Evolutionary conservation across 2,797 vertebrate species (phyloP), one percentile per base, ranked within the genome.

Genomic region (Nannoperca australis): DNA sequence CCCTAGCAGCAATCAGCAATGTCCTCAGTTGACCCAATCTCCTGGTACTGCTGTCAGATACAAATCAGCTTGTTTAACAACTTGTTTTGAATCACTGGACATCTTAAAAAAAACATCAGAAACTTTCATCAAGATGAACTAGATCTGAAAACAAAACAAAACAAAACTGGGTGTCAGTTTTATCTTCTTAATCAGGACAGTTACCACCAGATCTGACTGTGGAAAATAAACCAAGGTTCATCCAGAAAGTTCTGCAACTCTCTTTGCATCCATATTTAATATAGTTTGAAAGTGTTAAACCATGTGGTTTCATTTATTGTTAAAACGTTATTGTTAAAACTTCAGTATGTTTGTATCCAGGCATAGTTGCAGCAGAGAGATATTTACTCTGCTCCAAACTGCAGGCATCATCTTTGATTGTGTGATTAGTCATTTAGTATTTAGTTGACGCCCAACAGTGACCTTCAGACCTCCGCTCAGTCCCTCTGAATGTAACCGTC

Each of bases 21-120:
- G 63, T 77, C 64, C 67, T 82, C 42, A 6, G 30, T 38, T 82
- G 78, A 83, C 71, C 64, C 40, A 38, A 78, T 76, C 45, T 53
- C n/a, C 73, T 40, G 76, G 67, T 14, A 24, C 45, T 59, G 14
- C 20, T 18, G 66, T 24, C 36, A 55, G 30, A 68, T 9, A 62
- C 45, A 61, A 62, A 32, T 40, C 22, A 20, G 40, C 15, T 55
- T 18, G 20, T 50, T 32, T 51, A 17, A 30, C 5, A 44, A 3
- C 24, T 40, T 9, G 18, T 55, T 18, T 51, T 17, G 5, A 55
- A 45, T 65, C 53, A 42, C 7, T 47, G 6, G 44, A 1, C 17
- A 42, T 30, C 20, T 15, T 40, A 1, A 20, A 30, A 49, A 63
- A 47, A 62, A 34, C 17, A 59, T 7, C 2, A 22, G n/a, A 44